phyloP scores from a whole-genome alignment of 2,113 vertebrate species.

The Saiga tatarica region DNA sequence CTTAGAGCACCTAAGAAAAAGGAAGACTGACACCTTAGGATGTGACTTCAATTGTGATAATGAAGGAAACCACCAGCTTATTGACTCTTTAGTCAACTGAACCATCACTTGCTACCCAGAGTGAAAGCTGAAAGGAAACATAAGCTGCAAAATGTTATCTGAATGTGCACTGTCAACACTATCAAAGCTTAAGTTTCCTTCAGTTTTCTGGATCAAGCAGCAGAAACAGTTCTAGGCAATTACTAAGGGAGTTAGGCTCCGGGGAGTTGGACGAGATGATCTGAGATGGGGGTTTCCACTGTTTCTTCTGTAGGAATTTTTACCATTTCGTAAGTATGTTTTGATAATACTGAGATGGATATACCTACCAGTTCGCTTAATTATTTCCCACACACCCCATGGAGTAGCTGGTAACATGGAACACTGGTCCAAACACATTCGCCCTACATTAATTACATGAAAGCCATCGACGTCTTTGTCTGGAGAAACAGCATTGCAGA shows the following conservation, averaged over 20 bases:
- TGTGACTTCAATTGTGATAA: background rate
- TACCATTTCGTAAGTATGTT: background rate
- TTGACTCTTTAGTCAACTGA: background rate
- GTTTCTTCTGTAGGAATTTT: background rate
- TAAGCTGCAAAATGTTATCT: background rate
- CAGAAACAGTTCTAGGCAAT: background rate
- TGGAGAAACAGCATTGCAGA: conserved; percentile 94
- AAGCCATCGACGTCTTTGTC: conserved; percentile 97
- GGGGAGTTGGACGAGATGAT: background rate
- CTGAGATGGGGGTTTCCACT: background rate
- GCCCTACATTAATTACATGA: conserved; percentile 95
- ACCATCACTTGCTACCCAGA: background rate
- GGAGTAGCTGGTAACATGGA: conserved; percentile 97
- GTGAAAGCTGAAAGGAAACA: background rate
- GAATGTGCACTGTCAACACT: background rate
- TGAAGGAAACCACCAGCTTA: background rate
- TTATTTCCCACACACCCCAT: conserved; percentile 97
- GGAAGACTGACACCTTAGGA: background rate
- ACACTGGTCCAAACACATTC: conserved; percentile 96
- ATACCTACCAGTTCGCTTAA: conserved; percentile 91
- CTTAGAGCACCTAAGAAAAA: background rate
- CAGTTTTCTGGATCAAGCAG: background rate
- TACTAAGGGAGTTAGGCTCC: background rate
- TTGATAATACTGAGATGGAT: background rate
- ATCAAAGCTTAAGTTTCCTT: background rate